phyloP scores from a whole-genome alignment of 2,888 invertebrate species.

The Euplexia lucipara region DNA sequence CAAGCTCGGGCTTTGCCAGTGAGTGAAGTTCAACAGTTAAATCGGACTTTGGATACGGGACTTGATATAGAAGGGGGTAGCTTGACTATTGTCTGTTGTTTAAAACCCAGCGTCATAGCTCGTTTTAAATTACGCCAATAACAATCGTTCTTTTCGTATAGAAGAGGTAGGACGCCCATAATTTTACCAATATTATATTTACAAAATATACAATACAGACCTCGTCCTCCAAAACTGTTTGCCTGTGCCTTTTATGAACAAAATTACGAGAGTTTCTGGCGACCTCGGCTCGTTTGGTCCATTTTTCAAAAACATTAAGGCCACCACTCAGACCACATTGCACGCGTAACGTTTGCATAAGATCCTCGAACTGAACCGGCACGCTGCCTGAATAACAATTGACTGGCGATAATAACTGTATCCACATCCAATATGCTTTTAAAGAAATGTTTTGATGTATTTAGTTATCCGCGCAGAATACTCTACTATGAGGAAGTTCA shows the following conservation, averaged over 20 bases:
- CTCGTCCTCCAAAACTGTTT: constrained; percentile 36
- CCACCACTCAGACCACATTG: constrained; percentile 46
- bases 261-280: constrained; percentile 44
- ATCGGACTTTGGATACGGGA: no score
- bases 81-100: no score
- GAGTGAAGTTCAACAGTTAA: no score
- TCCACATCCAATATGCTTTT: constrained; percentile 7
- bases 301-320: constrained; percentile 72
- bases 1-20: no score
- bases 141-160: no score
- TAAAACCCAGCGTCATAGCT: no score
- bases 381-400: constrained; percentile 77
- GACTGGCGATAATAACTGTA: constrained; percentile 50
- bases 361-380: constrained; percentile 67
- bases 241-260: constrained; percentile 22
- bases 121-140: background rate
- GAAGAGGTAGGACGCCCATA: background rate
- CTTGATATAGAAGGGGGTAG: no score
- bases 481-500: background rate
- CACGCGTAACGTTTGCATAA: constrained; percentile 82
- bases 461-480: background rate
- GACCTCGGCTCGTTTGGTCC: constrained; percentile 61
- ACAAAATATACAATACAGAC: constrained; percentile 4
- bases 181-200: background rate
- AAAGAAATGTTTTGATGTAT: constrained; percentile 11